A percentile compares a stretch with the other conserved stretches of the same genome.
phyloP scores from a whole-genome alignment of 2,113 vertebrate genomes.

The Oreotrochilus melanogaster region DNA sequence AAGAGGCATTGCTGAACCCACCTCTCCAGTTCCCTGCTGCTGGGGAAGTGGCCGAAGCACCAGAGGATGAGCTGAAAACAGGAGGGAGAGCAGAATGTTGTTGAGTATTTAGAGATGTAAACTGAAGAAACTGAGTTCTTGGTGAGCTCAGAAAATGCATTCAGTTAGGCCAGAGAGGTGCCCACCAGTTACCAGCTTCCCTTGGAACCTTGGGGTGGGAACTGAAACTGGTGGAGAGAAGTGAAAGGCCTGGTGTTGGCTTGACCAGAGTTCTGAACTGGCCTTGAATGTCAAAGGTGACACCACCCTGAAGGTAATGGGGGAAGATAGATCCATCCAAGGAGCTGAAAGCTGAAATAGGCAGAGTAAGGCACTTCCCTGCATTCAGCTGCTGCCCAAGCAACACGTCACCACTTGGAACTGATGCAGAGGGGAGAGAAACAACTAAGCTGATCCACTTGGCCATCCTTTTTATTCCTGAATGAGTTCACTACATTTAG shows the following conservation, averaged over 20 bases:
- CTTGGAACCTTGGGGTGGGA: accelerated
- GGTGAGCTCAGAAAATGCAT: background rate
- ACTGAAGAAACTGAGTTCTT: background rate
- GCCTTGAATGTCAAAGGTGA: too few species aligned
- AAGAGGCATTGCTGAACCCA: background rate
- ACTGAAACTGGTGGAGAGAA: background rate
- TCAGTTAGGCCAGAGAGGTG: background rate
- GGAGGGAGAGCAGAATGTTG: background rate
- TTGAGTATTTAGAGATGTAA: background rate
- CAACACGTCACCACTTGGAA: background rate
- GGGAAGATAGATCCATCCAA: background rate
- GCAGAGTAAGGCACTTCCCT: background rate
- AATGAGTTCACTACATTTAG: background rate
- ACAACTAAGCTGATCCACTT: background rate
- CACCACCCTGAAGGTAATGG: background rate
- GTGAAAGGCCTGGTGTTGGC: background rate
- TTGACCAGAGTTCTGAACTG: background rate
- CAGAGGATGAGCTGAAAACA: background rate
- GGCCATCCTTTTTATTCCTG: background rate
- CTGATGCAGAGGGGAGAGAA: background rate
- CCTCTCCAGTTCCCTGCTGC: background rate
- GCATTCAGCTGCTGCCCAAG: accelerated
- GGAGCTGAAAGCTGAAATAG: background rate
- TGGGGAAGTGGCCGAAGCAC: background rate
- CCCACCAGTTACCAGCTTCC: background rate